Evolutionary conservation across 2,888 invertebrate species (phyloP), one percentile per base, ranked within the genome.

Genomic region (Notocelia uddmanniana): DNA sequence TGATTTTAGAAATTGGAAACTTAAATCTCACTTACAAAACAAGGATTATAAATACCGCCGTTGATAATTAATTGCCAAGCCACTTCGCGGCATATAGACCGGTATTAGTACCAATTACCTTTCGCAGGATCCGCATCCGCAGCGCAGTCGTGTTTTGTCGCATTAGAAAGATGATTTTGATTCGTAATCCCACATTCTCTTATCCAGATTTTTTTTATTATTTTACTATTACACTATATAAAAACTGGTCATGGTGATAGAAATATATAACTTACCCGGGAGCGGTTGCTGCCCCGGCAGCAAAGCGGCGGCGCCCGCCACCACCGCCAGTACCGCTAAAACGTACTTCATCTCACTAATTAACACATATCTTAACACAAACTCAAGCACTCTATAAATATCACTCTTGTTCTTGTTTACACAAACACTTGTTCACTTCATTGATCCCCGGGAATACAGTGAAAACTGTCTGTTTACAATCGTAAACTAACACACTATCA

Each of bases 361-460:
- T 34, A 63, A 64, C 67, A 58, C 72, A 68, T 57, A 37, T 63
- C 58, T 23, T 54, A 45, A 64, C 59, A 66, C 34, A 54, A 59
- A 63, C 69, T 73, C 45, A 34, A 68, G 68, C 60, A 57, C 71
- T 62, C 67, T 73, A 54, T 59, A 31, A 68, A 70, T 71, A 62
- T 59, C 62, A 52, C 60, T 70, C 71, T 67, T 60, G 48, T 48
- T 67, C 72, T 72, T 72, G 72, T 72, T 72, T 72, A 72, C 55
- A 72, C 70, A 66, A 60, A 59, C 70, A 45, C 58, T 41, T n/a
- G 67, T 72, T 19, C 60, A 71, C 60, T 54, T 67, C 67, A 69
- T 62, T 60, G 72, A 60, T 68, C 62, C 62, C 62, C 57, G 21
- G 19, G 34, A 34, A 37, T 52, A 57, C 23, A 72, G 23, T 50